Evolutionary conservation across 2,113 vertebrate species (phyloP).

Genomic region (Grammomys dolichurus): DNA sequence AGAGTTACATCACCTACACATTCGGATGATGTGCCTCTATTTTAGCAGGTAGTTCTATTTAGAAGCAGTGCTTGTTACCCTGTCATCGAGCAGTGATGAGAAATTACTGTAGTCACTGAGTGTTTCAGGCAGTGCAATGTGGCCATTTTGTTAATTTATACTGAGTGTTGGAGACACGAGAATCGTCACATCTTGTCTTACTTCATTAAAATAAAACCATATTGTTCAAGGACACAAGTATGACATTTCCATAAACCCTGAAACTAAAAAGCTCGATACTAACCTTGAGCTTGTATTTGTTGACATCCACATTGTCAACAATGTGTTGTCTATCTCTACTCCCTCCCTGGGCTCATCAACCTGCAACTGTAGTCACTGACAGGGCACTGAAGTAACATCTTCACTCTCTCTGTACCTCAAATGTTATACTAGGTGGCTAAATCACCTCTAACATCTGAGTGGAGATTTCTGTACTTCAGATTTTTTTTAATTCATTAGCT

Average conservation of each 20-base stretch:
- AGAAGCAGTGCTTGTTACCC: background rate
- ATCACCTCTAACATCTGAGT: background rate
- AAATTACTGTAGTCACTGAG: background rate
- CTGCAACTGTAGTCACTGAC: background rate
- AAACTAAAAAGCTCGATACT: background rate
- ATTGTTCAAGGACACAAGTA: background rate
- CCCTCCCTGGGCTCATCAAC: background rate
- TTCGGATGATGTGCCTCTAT: background rate
- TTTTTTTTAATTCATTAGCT: conserved; percentile 22
- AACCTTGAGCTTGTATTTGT: conserved; percentile 35
- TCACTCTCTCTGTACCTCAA: background rate
- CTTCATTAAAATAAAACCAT: conserved; percentile 35
- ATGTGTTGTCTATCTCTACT: background rate
- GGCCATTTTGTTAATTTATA: conserved; percentile 35
- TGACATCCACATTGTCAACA: background rate
- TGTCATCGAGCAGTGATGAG: conserved; percentile 22
- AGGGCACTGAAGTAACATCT: background rate
- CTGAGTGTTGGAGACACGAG: conserved; percentile 37
- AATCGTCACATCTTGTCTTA: conserved; percentile 26
- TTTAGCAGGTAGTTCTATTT: conserved; percentile 13
- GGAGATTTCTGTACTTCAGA: background rate
- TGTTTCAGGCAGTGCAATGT: background rate
- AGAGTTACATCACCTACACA: background rate
- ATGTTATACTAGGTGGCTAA: conserved; percentile 27
- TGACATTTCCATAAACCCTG: background rate